phyloP scores from a whole-genome alignment of 2,888 invertebrate genomes.

The Bursaphelenchus okinawaensis region DNA sequence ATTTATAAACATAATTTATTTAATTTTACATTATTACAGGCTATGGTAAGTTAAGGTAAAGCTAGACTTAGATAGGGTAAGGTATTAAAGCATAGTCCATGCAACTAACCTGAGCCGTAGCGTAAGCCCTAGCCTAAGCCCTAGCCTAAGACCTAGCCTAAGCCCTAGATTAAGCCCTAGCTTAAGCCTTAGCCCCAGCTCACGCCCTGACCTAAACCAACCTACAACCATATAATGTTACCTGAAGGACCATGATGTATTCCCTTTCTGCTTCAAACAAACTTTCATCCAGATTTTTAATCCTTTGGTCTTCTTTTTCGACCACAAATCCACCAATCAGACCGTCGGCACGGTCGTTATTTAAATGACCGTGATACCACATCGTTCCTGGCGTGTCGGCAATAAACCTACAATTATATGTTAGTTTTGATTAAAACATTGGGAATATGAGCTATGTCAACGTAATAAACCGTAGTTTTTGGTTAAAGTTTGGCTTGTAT shows the following conservation, averaged over 20 bases:
- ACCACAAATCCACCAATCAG: slow-evolving; percentile 46
- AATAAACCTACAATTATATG: slow-evolving; percentile 39
- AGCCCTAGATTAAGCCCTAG: too few relatives aligned
- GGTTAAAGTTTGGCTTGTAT: too few relatives aligned
- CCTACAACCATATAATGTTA: too few relatives aligned
- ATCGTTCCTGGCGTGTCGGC: slow-evolving; percentile 52
- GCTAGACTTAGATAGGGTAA: neutral
- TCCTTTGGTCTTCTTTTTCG: slow-evolving; percentile 5
- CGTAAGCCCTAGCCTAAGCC: too few relatives aligned
- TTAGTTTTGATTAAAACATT: neutral
- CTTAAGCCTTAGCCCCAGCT: too few relatives aligned
- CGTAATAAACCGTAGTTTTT: too few relatives aligned
- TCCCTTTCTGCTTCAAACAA: slow-evolving; percentile 24
- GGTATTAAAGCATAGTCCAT: neutral
- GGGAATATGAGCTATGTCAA: too few relatives aligned
- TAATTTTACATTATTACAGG: neutral
- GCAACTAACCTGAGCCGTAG: neutral
- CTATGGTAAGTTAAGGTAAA: slow-evolving; percentile 1
- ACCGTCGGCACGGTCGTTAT: slow-evolving; percentile 49
- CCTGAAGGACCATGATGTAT: slow-evolving; percentile 47
- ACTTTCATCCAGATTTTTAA: slow-evolving; percentile 15
- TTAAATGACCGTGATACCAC: slow-evolving; percentile 46
- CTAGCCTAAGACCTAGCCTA: too few relatives aligned
- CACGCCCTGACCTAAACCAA: too few relatives aligned
- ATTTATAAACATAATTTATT: too few relatives aligned